Base-by-base conservation (phyloP, 1,140 invertebrate genomes). In the Elysia chlorotica region DNA sequence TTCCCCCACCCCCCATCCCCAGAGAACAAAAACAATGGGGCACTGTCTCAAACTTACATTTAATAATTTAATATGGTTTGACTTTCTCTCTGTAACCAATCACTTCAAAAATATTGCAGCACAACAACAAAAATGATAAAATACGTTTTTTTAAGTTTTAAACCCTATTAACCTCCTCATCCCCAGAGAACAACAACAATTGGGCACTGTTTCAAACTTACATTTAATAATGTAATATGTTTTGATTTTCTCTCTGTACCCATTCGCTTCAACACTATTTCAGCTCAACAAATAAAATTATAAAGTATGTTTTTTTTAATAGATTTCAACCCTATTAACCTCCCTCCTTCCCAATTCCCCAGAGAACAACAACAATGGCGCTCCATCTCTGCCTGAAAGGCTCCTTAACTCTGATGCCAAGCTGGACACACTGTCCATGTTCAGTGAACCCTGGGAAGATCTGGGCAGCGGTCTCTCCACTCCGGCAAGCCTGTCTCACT, bases 321-420 rank as follows among this genome's bases (percentile, higher is more conserved):
- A n/a, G n/a, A n/a, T n/a, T n/a, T n/a, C n/a, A n/a, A n/a, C n/a
- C n/a, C n/a, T n/a, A n/a, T 48, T n/a, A 48, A 48, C 41, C 10
- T 48, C n/a, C n/a, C n/a, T 14, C 41, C n/a, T 10, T 48, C 41
- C 41, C n/a, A 10, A 48, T 48, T 48, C n/a, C n/a, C 14, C 65
- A 66, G 65, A 66, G 28, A 66, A 71, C 21, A 36, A 71, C 59
- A 71, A 63, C 31, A 71, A 57, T 21, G 61, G 21, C 48, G 36
- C 61, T 17, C 35, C 41, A 2, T 2, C n/a, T n/a, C n/a, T 62
- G 17, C 5, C 57, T 36, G 36, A 33, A 4, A 31, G 23, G n/a
- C 31, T 28, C 19, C n/a, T n/a, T n/a, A 41, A 59, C 17, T 2
- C 31, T 25, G 69, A 71, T 61, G 23, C 21, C 25, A 59, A 33